Conservation (phyloP, 2,888 invertebrate genomes). For the Ypsolopha sequella region DNA sequence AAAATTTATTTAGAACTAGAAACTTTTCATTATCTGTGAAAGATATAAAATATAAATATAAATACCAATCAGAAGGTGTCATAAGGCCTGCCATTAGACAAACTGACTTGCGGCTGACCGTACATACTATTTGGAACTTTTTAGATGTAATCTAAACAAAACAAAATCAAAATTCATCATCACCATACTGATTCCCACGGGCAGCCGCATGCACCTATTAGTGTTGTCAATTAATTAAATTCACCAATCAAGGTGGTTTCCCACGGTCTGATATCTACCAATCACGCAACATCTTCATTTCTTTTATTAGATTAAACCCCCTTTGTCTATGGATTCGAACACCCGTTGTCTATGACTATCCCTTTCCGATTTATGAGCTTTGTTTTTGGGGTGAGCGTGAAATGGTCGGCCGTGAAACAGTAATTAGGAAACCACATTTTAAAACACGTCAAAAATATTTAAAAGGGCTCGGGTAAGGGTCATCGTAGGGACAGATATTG, state of each 20-base stretch:
- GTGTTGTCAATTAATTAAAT: conserved; percentile 58
- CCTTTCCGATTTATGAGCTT: conserved; percentile 25
- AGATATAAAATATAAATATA: no score
- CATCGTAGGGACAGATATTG: no score
- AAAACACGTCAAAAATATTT: no score
- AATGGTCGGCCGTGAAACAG: conserved; percentile 40
- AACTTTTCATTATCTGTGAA: no score
- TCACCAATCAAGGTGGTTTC: conserved; percentile 62
- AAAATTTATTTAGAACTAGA: no score
- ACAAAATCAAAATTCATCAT: not conserved
- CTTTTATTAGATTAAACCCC: conserved; percentile 48
- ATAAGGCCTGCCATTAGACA: no score
- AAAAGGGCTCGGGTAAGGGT: no score
- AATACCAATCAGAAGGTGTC: no score
- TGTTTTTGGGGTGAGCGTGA: conserved; percentile 66
- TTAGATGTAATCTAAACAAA: not conserved
- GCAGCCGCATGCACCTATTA: conserved; percentile 27
- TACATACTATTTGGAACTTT: no score
- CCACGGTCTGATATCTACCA: conserved; percentile 62
- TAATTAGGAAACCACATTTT: conserved; percentile 32
- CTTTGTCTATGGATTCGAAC: conserved; percentile 6
- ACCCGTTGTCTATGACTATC: conserved; percentile 10
- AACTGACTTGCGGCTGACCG: no score
- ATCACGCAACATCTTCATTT: conserved; percentile 70
- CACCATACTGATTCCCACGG: conserved; percentile 41